Evolutionary conservation across 2,797 vertebrate genomes (phyloP).

Genomic region (Thunnus albacares): DNA sequence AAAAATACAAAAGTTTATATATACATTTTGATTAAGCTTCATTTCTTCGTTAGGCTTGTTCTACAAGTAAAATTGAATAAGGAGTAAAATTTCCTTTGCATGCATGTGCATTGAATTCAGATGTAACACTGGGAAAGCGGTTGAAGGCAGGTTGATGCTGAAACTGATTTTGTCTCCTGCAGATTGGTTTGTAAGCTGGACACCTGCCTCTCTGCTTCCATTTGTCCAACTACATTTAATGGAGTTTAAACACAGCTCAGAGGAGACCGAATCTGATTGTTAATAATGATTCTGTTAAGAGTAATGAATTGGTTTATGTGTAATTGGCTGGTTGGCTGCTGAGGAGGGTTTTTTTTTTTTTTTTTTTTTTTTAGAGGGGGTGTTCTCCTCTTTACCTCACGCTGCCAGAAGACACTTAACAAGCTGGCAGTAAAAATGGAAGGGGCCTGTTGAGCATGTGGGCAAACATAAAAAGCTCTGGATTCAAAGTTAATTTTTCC

Average conservation of each 20-base stretch:
- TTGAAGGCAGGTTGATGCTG: background rate
- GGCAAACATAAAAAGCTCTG: slow-evolving; percentile 89
- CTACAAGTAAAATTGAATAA: too few relatives aligned
- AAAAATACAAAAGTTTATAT: too few relatives aligned
- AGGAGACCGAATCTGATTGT: slow-evolving; percentile 17
- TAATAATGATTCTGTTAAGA: slow-evolving; percentile 36
- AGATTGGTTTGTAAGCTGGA: background rate
- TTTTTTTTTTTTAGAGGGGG: too few relatives aligned
- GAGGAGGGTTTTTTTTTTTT: slow-evolving; percentile 16
- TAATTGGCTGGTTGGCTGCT: slow-evolving; percentile 39
- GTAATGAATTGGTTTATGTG: slow-evolving; percentile 42
- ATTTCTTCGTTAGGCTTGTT: too few relatives aligned
- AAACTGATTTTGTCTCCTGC: background rate
- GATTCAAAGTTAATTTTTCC: slow-evolving; percentile 89
- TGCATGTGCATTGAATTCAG: too few relatives aligned
- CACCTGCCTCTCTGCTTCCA: slow-evolving; percentile 6
- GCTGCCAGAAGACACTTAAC: slow-evolving; percentile 90
- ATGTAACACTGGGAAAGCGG: too few relatives aligned
- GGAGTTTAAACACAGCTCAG: background rate
- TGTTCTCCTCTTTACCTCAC: slow-evolving; percentile 71
- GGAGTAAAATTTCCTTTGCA: background rate
- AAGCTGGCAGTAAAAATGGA: slow-evolving; percentile 89
- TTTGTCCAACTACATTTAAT: background rate
- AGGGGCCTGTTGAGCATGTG: slow-evolving; percentile 89
- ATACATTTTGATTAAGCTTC: too few relatives aligned